Evolutionary conservation across 2,113 vertebrate species (phyloP), one percentile per base, ranked within the genome.

Genomic region (Brachyhypopomus gauderio): DNA sequence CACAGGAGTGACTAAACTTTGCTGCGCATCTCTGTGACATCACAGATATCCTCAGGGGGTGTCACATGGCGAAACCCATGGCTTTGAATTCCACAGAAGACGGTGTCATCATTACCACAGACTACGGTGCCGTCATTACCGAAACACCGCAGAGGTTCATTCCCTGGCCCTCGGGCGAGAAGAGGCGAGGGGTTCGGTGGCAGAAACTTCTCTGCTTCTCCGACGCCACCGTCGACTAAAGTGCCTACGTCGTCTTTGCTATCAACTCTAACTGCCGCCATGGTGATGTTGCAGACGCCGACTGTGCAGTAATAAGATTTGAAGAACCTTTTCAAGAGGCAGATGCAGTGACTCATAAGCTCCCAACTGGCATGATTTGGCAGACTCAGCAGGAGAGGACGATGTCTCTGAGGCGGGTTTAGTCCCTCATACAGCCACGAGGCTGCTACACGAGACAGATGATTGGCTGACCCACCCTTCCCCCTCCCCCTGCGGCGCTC

Each of bases 261-360:
- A 69, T 38, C 63, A 72, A 59, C 75, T 78, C 60, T 17, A 78
- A 30, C 62, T 17, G 48, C 25, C 59, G 25, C 27, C 52, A 67
- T 34, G 36, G 64, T 11, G 30, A 72, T 69, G 63, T 27, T 34
- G 52, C 58, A 30, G 52, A 22, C 9, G 36, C 34, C 25, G 62
- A 80, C 64, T 80, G 41, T n/a, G 25, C 30, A 48, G 48, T 45
- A 27, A 59, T 36, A 23, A 14, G 27, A 45, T 20, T 78, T 23
- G 48, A 66, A 59, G 52, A 55, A 67, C 34, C 55, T 69, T 78
- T 70, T n/a, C 58, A 25, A 71, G 45, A 79, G 27, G 56, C 27
- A 58, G 58, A 64, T 14, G 14, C 64, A n/a, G 63, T 84, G 78
- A 84, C 59, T 77, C 67, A 81, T 48, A 34, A 52, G 12, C 41